phyloP scores from a whole-genome alignment of 1,140 invertebrate species.

The Colletes gigas region DNA sequence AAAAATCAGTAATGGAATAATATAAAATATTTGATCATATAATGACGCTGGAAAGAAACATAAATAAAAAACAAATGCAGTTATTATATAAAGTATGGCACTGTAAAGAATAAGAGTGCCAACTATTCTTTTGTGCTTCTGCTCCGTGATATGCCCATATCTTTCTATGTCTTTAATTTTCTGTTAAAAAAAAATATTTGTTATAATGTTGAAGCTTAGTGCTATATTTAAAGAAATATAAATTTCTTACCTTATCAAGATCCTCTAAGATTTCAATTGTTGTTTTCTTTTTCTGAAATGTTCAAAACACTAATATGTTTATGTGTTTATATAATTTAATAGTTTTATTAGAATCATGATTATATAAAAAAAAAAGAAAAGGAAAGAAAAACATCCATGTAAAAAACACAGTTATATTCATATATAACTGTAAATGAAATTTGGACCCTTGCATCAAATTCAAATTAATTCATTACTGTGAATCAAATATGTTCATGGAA shows the following conservation, averaged over 20 bases:
- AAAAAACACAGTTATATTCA: not conserved
- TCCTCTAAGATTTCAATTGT: constrained; percentile 89
- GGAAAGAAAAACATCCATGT: not conserved
- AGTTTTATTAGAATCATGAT: not conserved
- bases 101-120: constrained; percentile 90
- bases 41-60: constrained; percentile 87
- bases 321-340: not conserved
- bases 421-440: not conserved
- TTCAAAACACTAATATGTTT: constrained; percentile 1
- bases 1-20: constrained; percentile 87
- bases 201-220: constrained; percentile 42
- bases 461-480: constrained; percentile 9
- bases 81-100: constrained; percentile 89
- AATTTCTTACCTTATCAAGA: constrained; percentile 84
- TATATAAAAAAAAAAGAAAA: not conserved
- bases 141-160: constrained; percentile 89
- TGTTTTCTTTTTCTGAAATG: constrained; percentile 90
- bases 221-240: constrained; percentile 32
- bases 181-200: constrained; percentile 75
- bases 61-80: constrained; percentile 89
- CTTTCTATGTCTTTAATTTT: constrained; percentile 91
- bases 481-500: not conserved
- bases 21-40: constrained; percentile 86
- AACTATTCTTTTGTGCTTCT: constrained; percentile 89
- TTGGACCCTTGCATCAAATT: constrained; percentile 12